Evolutionary conservation across 2,888 invertebrate genomes (phyloP).

Genomic region (Ganaspis brasiliensis): DNA sequence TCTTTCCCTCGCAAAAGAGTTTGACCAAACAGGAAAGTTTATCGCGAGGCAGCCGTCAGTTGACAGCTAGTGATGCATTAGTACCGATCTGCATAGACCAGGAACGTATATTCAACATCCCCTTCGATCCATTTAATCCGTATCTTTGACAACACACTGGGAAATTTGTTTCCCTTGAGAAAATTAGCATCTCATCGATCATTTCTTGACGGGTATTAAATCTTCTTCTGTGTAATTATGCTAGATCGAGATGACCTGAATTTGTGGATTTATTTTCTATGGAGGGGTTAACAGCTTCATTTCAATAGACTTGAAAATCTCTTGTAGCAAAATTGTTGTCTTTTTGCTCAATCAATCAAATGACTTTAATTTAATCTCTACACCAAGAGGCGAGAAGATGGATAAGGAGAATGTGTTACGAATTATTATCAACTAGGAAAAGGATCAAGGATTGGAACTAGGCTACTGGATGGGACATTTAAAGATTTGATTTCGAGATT

Average conservation of each 20-base stretch:
- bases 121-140: slow-evolving; percentile 2
- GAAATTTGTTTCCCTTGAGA: slow-evolving; percentile 25
- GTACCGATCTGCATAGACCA: slow-evolving; percentile 73
- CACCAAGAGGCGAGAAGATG: too few relatives aligned
- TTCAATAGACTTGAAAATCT: too few relatives aligned
- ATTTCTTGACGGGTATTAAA: slow-evolving; percentile 36
- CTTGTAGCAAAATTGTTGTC: too few relatives aligned
- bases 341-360: too few relatives aligned
- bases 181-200: slow-evolving; percentile 29
- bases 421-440: too few relatives aligned
- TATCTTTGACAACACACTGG: slow-evolving; percentile 8
- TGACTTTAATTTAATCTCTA: too few relatives aligned
- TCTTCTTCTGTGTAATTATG: slow-evolving; percentile 2
- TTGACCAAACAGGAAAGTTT: slow-evolving; percentile 66
- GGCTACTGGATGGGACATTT: too few relatives aligned
- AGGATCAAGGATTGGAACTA: too few relatives aligned
- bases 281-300: neutral
- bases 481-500: too few relatives aligned
- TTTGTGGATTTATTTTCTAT: neutral
- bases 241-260: neutral
- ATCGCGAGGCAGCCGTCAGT: slow-evolving; percentile 71
- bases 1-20: neutral
- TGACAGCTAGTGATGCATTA: slow-evolving; percentile 75
- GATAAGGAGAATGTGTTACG: too few relatives aligned
- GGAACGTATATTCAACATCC: neutral